phyloP scores from a whole-genome alignment of 2,797 vertebrate species.

The Schizopygopsis pylzovi region DNA sequence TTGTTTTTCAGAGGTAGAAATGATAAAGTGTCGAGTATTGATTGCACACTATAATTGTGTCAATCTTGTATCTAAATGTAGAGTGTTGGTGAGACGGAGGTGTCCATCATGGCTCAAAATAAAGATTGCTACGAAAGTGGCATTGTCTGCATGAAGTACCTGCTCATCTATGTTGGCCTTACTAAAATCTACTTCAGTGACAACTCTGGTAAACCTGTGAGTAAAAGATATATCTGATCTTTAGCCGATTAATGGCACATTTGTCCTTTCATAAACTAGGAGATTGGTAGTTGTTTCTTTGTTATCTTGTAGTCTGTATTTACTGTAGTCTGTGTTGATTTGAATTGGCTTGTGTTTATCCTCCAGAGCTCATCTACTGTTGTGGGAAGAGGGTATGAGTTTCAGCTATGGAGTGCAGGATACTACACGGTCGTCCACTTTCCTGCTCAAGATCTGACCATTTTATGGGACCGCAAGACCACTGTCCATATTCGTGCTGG shows the following conservation, averaged over 20 bases:
- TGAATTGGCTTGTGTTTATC: slow-evolving; percentile 6
- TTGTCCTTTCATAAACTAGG: neutral
- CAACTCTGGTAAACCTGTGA: slow-evolving; percentile 89
- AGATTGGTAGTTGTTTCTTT: neutral
- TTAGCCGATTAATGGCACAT: neutral
- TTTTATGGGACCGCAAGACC: slow-evolving; percentile 97
- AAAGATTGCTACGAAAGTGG: slow-evolving; percentile 99
- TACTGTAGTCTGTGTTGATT: neutral
- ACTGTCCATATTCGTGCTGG: slow-evolving; percentile 95
- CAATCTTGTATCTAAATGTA: slow-evolving; percentile 69
- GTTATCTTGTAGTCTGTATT: slow-evolving; percentile 18
- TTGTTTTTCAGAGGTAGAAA: neutral
- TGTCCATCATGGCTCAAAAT: slow-evolving; percentile 94
- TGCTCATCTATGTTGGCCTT: slow-evolving; percentile 91
- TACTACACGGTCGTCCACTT: slow-evolving; percentile 92
- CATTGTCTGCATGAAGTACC: slow-evolving; percentile 95
- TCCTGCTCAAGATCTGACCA: slow-evolving; percentile 88
- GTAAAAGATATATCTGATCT: slow-evolving; percentile 59
- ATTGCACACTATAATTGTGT: neutral
- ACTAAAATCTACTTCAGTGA: slow-evolving; percentile 95
- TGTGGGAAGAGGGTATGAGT: slow-evolving; percentile 82
- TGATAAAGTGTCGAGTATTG: neutral
- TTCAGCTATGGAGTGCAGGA: slow-evolving; percentile 93
- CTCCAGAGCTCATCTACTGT: slow-evolving; percentile 80
- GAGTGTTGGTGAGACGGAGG: slow-evolving; percentile 87